Evolutionary conservation across 2,888 invertebrate genomes (phyloP).

Genomic region (Tinea pellionella): DNA sequence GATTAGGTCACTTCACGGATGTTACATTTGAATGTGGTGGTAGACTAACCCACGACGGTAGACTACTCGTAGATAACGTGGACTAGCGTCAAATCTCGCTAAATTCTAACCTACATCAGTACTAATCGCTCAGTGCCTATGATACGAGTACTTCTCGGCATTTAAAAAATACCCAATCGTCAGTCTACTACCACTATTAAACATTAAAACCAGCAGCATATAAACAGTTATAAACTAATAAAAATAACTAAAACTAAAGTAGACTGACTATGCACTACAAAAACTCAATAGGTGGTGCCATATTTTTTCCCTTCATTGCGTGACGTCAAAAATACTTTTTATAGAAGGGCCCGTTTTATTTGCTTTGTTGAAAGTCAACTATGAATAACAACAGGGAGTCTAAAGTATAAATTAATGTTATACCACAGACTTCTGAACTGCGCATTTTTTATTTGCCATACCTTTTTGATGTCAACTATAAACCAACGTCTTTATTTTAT

Average conservation of each 20-base stretch:
- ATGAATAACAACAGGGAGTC: not conserved
- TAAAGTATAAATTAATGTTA: not conserved
- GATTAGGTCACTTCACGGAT: too few relatives aligned
- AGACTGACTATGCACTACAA: not conserved
- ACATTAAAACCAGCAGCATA: too few relatives aligned
- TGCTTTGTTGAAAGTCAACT: not conserved
- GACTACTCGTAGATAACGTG: too few relatives aligned
- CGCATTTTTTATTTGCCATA: conserved; percentile 10
- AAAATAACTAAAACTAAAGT: not conserved
- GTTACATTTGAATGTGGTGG: too few relatives aligned
- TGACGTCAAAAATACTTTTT: conserved; percentile 3
- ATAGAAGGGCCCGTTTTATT: conserved; percentile 1
- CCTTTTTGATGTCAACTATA: not conserved
- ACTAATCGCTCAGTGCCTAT: too few relatives aligned
- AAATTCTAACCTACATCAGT: too few relatives aligned
- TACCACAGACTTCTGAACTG: not conserved
- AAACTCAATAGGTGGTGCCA: conserved; percentile 9
- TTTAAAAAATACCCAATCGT: too few relatives aligned
- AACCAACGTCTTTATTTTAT: conserved; percentile 2
- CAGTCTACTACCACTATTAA: too few relatives aligned
- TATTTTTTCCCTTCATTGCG: not conserved
- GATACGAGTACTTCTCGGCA: too few relatives aligned
- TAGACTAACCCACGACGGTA: too few relatives aligned
- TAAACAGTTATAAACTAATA: too few relatives aligned
- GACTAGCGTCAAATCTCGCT: too few relatives aligned